phyloP scores from a whole-genome alignment of 2,797 vertebrate species.

The Hemitrygon akajei region DNA sequence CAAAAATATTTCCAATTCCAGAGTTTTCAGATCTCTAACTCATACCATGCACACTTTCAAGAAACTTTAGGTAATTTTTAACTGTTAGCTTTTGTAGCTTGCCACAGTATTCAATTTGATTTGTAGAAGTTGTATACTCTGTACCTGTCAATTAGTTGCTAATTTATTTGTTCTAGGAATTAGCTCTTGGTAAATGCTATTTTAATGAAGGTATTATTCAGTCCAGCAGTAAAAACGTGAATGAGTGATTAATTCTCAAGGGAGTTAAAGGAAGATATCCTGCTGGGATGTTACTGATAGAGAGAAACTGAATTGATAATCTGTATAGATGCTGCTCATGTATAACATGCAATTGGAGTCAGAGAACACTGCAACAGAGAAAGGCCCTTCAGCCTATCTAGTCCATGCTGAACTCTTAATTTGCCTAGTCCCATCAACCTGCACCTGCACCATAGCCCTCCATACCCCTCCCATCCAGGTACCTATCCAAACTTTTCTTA shows the following conservation, averaged over 20 bases:
- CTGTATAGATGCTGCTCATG: background rate
- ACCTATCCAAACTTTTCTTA: no score
- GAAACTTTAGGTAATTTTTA: background rate
- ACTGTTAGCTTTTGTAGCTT: background rate
- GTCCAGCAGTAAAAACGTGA: background rate
- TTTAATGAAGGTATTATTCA: slow-evolving; percentile 18
- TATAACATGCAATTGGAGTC: no score
- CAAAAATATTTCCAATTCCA: background rate
- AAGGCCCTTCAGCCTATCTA: no score
- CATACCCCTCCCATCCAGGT: no score
- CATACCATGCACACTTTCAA: no score
- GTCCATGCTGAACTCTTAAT: no score
- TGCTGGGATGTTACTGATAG: background rate
- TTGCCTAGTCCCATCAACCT: no score
- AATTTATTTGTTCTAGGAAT: slow-evolving; percentile 9
- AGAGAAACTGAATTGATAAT: slow-evolving; percentile 22
- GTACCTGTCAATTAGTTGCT: slow-evolving; percentile 5
- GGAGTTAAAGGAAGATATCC: background rate
- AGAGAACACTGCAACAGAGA: no score
- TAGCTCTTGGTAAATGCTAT: background rate
- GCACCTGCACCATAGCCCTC: no score
- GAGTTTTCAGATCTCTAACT: background rate
- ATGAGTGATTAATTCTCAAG: slow-evolving; percentile 1
- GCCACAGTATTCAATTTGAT: background rate
- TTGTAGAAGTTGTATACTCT: background rate